Evolutionary conservation across 1,140 invertebrate genomes (phyloP), one percentile per base, ranked within the genome.

Genomic region (Wiebesia pumilae): DNA sequence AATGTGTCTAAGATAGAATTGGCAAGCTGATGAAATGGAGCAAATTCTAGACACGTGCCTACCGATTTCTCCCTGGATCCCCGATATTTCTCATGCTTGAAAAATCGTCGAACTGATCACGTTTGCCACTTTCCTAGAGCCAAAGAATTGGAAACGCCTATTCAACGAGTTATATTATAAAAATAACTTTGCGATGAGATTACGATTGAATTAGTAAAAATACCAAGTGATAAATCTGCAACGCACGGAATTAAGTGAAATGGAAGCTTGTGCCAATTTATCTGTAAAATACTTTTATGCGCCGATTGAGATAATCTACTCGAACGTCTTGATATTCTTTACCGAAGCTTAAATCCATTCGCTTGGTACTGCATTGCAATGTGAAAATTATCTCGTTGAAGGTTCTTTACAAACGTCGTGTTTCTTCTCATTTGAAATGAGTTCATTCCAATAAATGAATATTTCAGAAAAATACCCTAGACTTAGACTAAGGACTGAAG

Each of bases 51-150:
- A 1, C 51, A 65, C 69, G 30, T n/a, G n/a, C 21, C 40, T n/a
- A 16, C 21, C 40, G 75, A 85, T 85, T 85, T 85, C 83, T 71
- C 62, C n/a, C 6, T 4, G 21, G 16, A 30, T 58, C 21, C 19
- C 24, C 9, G 78, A 35, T 58, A 38, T 80, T 62, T 43, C n/a
- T 43, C 27, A 30, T 33, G 4, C 0, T 24, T 16, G 27, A 73
- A n/a, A n/a, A 51, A 54, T 80, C 43, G 30, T 24, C n/a, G 33
- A 69, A 38, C 30, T 33, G 40, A 78, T 79, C 77, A 47, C 62
- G 83, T 30, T 38, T 54, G 12, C 24, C 38, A 62, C 62, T 33
- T 62, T 77, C 6, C 33, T 58, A 77, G 27, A 77, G 12, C 43
- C 2, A 75, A 75, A n/a, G 24, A 40, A 71, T 69, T 47, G 0